Percentiles rank a stretch among this genome's conserved stretches.
phyloP scores from a whole-genome alignment of 2,888 invertebrate species.

The Hydropsyche betteni region DNA sequence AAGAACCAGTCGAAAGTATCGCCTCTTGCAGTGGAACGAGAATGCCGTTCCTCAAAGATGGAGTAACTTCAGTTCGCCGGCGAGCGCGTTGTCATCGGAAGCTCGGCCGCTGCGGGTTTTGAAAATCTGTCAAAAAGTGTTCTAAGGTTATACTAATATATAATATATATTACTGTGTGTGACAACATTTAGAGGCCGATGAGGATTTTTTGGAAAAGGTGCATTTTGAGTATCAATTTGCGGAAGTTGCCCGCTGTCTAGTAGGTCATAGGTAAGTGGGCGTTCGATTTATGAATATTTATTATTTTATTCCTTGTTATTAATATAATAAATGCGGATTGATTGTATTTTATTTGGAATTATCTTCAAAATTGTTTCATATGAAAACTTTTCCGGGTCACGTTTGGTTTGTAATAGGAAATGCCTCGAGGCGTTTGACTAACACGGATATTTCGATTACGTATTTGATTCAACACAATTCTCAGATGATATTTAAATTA shows the following conservation, averaged over 20 bases:
- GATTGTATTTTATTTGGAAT: background rate
- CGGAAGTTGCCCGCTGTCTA: too few species aligned
- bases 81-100: slow-evolving; percentile 33
- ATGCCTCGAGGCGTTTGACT: slow-evolving; percentile 11
- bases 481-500: background rate
- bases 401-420: background rate
- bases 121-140: slow-evolving; percentile 20
- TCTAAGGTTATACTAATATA: background rate
- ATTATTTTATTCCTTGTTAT: background rate
- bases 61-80: slow-evolving; percentile 44
- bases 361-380: too few species aligned
- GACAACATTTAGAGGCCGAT: too few species aligned
- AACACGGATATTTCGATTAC: slow-evolving; percentile 14
- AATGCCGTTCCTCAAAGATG: slow-evolving; percentile 27
- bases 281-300: background rate
- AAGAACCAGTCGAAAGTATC: background rate
- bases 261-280: too few species aligned
- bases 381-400: too few species aligned
- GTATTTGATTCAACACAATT: background rate
- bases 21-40: background rate
- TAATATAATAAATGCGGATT: background rate
- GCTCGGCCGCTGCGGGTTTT: background rate
- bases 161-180: too few species aligned
- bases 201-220: too few species aligned
- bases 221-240: too few species aligned